Base-by-base conservation (phyloP, 2,113 vertebrate species). In the Pteruthius melanotis region DNA sequence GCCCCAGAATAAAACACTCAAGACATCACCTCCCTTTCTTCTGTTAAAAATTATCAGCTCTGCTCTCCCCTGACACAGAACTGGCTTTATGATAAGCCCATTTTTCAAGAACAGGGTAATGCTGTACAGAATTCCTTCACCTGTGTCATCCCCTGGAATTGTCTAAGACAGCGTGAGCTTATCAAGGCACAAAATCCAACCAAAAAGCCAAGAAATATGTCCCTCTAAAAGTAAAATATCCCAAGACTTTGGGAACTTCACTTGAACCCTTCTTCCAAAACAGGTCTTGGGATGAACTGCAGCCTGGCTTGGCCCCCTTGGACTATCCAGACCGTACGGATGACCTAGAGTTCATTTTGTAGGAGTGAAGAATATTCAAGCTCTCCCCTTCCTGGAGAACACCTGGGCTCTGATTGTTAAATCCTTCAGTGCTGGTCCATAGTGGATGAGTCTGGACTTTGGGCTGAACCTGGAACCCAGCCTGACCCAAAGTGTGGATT, bases 61-160 rank as follows among this genome's bases (percentile, higher is more conserved):
- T 63, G 7, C 33, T 86, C 47, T 54, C 9, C 28, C 16, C 26
- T n/a, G 24, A 13, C 1, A 15, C 5, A 76, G 23, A 79, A 26
- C 2, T 13, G 7, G 4, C 10, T 17, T 72, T 65, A 65, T 18
- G 4, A 31, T 50, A 27, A 33, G 39, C 4, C 2, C 8, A 2
- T 26, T 40, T 74, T 53, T 31, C 3, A 2, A 49, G 45, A 42
- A 3, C 11, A 24, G 3, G 9, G 6, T 18, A 23, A 35, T 44
- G 0, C 0, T n/a, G 6, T 61, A 12, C 21, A 60, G 57, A 70
- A 6, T 45, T 84, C 12, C 21, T 74, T 84, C 13, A 37, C 13
- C 1, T 2, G 0, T 44, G 5, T n/a, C 11, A 54, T 45, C 21
- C 3, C 5, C 7, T 35, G 17, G 8, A 81, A 70, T 35, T 40